phyloP scores from a whole-genome alignment of 2,888 invertebrate genomes.

The Rhogogaster chlorosoma region DNA sequence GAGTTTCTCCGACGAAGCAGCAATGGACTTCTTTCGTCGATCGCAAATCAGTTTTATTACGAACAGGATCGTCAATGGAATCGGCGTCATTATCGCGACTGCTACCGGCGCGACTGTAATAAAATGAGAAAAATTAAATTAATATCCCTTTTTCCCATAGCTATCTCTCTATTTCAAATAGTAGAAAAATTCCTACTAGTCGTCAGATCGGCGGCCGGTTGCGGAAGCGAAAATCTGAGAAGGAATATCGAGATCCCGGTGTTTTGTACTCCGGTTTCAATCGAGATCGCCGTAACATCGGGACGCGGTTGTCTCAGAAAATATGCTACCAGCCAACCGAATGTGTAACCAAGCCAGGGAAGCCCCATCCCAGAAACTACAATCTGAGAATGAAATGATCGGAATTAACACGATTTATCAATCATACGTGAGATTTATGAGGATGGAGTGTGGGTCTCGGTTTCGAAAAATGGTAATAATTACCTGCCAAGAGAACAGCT shows the following conservation, averaged over 20 bases:
- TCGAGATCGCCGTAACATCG: conserved; percentile 92
- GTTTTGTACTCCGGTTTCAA: conserved; percentile 97
- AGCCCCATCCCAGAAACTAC: conserved; percentile 88
- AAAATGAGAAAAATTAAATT: conserved; percentile 51
- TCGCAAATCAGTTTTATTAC: conserved; percentile 66
- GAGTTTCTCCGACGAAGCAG: conserved; percentile 66
- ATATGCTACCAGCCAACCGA: conserved; percentile 84
- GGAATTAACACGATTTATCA: background rate
- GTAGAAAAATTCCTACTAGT: conserved; percentile 81
- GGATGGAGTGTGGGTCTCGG: background rate
- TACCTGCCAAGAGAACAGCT: conserved; percentile 93
- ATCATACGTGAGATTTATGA: background rate
- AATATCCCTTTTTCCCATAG: conserved; percentile 24
- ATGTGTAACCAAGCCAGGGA: conserved; percentile 89
- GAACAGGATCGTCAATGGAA: conserved; percentile 85
- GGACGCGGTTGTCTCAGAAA: conserved; percentile 82
- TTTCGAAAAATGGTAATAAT: conserved; percentile 58
- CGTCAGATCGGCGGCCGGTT: conserved; percentile 93
- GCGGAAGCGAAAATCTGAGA: conserved; percentile 88
- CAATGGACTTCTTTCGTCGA: conserved; percentile 61
- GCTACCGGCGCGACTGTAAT: conserved; percentile 91
- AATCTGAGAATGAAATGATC: conserved; percentile 84
- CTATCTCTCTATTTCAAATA: background rate
- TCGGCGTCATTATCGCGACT: conserved; percentile 95
- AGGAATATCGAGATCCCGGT: conserved; percentile 95